Conservation (phyloP, 1,140 invertebrate genomes). For the Halotydeus destructor region DNA sequence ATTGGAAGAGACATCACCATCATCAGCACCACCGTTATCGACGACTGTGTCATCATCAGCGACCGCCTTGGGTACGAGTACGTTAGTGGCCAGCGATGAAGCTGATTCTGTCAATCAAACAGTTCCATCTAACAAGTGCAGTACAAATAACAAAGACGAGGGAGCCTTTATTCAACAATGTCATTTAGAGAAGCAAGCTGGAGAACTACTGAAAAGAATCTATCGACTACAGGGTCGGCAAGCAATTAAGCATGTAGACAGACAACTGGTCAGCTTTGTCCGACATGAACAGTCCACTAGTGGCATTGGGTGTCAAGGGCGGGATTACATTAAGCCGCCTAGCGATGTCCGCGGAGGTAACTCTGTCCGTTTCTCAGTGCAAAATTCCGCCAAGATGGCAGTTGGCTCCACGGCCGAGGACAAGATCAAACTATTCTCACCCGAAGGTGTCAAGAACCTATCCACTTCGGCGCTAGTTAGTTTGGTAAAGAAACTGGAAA, state of each 20-base stretch:
- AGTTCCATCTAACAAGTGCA: not conserved
- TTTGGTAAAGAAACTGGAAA: conserved; percentile 31
- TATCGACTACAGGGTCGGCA: conserved; percentile 46
- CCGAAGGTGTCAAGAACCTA: conserved; percentile 28
- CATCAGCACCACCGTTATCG: not conserved
- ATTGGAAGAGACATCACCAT: no score
- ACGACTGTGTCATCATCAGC: not conserved
- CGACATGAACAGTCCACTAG: conserved; percentile 29
- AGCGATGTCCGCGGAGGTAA: not conserved
- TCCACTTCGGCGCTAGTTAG: conserved; percentile 32
- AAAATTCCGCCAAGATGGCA: not conserved
- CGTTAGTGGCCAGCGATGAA: not conserved
- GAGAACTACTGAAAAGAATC: conserved; percentile 45
- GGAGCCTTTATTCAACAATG: not conserved
- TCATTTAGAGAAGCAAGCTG: conserved; percentile 36
- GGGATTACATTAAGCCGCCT: not conserved
- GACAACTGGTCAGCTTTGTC: conserved; percentile 47
- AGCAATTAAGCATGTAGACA: conserved; percentile 46
- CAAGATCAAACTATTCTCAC: conserved; percentile 22
- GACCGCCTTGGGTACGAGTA: not conserved
- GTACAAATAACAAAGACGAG: not conserved
- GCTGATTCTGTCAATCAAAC: not conserved
- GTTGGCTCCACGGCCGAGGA: not conserved
- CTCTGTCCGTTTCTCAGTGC: not conserved
- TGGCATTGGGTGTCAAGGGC: conserved; percentile 12